Evolutionary conservation across 2,113 vertebrate species (phyloP).

Genomic region (Eupsittula cactorum): DNA sequence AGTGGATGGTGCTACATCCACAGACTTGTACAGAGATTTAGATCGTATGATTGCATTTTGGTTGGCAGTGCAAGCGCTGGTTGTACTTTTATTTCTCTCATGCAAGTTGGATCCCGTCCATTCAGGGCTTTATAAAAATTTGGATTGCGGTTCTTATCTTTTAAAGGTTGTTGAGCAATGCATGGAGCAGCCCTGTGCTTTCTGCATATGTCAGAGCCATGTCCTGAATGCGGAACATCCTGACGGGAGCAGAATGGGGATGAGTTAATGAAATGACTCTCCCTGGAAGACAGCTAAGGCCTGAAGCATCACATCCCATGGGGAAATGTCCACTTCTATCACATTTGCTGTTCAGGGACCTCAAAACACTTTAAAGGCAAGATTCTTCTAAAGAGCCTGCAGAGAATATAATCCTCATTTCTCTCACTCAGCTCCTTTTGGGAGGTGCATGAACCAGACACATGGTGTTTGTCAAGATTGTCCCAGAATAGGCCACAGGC

Average conservation of each 20-base stretch:
- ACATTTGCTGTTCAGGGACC: neutral
- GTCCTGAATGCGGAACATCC: neutral
- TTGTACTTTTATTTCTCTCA: neutral
- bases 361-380: neutral
- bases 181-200: neutral
- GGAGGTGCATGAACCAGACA: neutral
- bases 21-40: neutral
- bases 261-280: neutral
- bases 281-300: neutral
- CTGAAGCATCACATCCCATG: neutral
- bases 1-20: neutral
- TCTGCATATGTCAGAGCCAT: neutral
- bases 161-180: neutral
- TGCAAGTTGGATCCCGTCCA: neutral
- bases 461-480: neutral
- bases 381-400: neutral
- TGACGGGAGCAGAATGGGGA: neutral
- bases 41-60: neutral
- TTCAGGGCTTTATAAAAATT: neutral
- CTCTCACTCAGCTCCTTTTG: neutral
- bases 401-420: neutral
- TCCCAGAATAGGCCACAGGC: neutral
- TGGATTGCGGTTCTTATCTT: neutral
- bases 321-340: neutral
- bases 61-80: neutral